These are phyloP conservation scores for Ennomos erosarius DNA, from an alignment of 2,888 invertebrate genomes.

Conservation along the genomic window DNA sequence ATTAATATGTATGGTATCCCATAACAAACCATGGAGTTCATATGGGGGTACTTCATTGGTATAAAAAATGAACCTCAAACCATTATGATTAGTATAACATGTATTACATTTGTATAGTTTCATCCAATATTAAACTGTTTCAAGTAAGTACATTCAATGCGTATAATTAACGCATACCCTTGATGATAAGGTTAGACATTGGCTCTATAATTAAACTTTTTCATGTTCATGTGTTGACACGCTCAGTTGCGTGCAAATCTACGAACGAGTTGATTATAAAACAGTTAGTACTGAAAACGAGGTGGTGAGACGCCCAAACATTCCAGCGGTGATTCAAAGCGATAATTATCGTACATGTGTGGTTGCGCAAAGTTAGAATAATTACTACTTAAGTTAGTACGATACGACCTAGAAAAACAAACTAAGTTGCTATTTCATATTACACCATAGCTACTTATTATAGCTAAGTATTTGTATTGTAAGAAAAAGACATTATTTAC, in stretches of 20 bases:
- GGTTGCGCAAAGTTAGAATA: conserved; percentile 58
- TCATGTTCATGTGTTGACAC: conserved; percentile 60
- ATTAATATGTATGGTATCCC: too few relatives aligned
- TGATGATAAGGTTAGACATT: conserved; percentile 66
- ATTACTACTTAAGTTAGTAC: conserved; percentile 49
- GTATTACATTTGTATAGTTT: too few relatives aligned
- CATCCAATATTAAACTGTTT: neutral
- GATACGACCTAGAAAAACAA: conserved; percentile 64
- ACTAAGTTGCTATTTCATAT: conserved; percentile 47
- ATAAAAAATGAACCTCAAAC: too few relatives aligned
- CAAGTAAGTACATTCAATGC: conserved; percentile 40
- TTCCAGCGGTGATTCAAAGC: conserved; percentile 58
- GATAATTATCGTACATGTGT: conserved; percentile 68
- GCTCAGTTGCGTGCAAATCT: conserved; percentile 49
- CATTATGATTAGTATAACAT: too few relatives aligned
- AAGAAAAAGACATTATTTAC: conserved; percentile 12
- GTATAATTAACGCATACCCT: conserved; percentile 59
- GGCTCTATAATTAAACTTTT: conserved; percentile 62
- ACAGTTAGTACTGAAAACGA: conserved; percentile 1
- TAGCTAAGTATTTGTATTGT: conserved; percentile 14
- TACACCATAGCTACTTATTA: conserved; percentile 23
- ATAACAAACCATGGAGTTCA: too few relatives aligned
- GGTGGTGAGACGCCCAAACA: conserved; percentile 48
- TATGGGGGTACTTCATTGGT: too few relatives aligned
- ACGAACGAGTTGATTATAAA: conserved; percentile 8